These are phyloP conservation scores for Syrmaticus mikado DNA, from an alignment of 2,113 vertebrate genomes.

Conservation along the genomic window DNA sequence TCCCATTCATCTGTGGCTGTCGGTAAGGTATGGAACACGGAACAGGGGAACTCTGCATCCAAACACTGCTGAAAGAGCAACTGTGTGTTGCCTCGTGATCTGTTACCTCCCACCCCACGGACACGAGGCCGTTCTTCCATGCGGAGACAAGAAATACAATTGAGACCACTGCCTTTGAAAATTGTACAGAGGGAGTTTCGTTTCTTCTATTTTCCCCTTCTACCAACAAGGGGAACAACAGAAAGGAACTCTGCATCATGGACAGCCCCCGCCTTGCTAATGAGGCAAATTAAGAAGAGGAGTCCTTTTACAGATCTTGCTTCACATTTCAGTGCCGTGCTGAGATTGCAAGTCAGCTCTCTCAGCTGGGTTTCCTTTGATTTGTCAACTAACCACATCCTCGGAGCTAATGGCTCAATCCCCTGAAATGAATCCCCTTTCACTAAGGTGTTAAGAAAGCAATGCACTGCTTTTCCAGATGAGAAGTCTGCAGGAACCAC, in stretches of 20 bases:
- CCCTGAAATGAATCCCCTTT: background rate
- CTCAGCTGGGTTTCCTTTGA: constrained; percentile 7
- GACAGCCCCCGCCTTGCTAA: constrained; percentile 4
- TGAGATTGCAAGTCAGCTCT: background rate
- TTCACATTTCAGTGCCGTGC: background rate
- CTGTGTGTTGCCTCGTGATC: background rate
- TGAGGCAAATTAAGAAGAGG: constrained; percentile 16
- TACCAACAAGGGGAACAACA: background rate
- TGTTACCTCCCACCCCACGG: background rate
- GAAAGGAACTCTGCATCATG: background rate
- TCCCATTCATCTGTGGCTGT: background rate
- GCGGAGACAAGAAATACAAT: background rate
- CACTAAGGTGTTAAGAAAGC: background rate
- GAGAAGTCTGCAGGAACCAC: background rate
- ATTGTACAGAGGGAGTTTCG: background rate
- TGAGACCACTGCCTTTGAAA: background rate
- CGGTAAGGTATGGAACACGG: too few species aligned
- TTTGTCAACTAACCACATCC: background rate
- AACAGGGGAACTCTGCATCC: background rate
- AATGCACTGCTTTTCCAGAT: background rate
- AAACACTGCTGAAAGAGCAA: background rate
- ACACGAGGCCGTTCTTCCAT: background rate
- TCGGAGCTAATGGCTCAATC: background rate
- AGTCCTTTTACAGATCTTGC: background rate
- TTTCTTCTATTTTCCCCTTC: background rate